Conservation (phyloP, 2,888 invertebrate species). For the Cerastoderma edule region DNA sequence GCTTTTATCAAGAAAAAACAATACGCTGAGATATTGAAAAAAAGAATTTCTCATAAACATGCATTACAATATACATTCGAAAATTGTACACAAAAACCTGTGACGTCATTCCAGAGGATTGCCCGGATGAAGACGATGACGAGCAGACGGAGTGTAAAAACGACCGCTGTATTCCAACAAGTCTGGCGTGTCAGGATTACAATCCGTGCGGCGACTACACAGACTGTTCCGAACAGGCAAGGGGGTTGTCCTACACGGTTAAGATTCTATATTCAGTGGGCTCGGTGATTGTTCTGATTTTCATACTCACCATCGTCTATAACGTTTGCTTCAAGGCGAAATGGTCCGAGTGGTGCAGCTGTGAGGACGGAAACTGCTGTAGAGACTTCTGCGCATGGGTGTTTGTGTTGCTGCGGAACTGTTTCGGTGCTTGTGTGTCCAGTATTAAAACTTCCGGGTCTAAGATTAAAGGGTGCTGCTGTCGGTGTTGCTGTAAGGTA, state of each 20-base stretch:
- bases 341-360: conserved; percentile 15
- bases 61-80: no score
- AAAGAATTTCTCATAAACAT: no score
- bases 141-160: conserved; percentile 12
- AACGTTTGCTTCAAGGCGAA: conserved; percentile 19
- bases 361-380: conserved; percentile 15
- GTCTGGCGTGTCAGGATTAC: background rate
- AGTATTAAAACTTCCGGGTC: conserved; percentile 19
- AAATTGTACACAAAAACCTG: no score
- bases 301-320: conserved; percentile 3
- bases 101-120: conserved; percentile 11
- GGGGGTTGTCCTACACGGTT: conserved; percentile 10
- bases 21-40: no score
- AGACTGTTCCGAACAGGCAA: background rate
- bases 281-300: conserved; percentile 13
- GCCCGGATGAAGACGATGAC: conserved; percentile 18
- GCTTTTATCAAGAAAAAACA: no score
- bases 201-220: conserved; percentile 21
- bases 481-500: conserved; percentile 13
- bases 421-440: conserved; percentile 19
- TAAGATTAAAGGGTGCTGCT: conserved; percentile 14
- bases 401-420: conserved; percentile 6
- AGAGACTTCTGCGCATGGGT: conserved; percentile 4
- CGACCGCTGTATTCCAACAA: conserved; percentile 4
- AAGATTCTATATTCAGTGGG: conserved; percentile 7